These are phyloP conservation scores for Elysia crispata DNA, from an alignment of 2,888 invertebrate genomes.

Conservation along the genomic window DNA sequence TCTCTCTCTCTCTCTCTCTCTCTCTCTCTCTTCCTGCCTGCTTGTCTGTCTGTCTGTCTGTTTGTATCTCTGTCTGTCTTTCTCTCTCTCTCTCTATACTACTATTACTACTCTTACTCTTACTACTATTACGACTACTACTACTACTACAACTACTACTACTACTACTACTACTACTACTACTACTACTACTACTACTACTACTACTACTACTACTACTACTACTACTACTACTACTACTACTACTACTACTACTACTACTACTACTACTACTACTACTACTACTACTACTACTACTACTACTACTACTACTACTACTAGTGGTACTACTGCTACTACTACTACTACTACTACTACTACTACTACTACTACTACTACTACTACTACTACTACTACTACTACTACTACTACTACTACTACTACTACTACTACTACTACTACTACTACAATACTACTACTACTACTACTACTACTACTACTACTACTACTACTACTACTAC, in stretches of 20 bases:
- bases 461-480: too few species aligned
- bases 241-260: conserved; percentile 47
- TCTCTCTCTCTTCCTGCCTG: too few species aligned
- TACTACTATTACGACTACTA: too few species aligned
- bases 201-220: not conserved
- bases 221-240: too few species aligned
- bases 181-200: not conserved
- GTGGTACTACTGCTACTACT: conserved; percentile 41
- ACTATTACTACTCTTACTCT: too few species aligned
- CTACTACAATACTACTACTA: too few species aligned
- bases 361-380: not conserved
- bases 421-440: not conserved
- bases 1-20: too few species aligned
- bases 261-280: conserved; percentile 47
- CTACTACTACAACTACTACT: too few species aligned
- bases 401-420: not conserved
- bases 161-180: not conserved
- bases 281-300: conserved; percentile 46
- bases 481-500: too few species aligned
- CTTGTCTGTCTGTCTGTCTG: too few species aligned
- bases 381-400: not conserved
- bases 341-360: conserved; percentile 10
- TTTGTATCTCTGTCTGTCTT: too few species aligned
- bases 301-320: conserved; percentile 46
- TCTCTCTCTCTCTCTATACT: too few species aligned